Conservation (phyloP, 2,113 vertebrate genomes). For the Numenius arquata region DNA sequence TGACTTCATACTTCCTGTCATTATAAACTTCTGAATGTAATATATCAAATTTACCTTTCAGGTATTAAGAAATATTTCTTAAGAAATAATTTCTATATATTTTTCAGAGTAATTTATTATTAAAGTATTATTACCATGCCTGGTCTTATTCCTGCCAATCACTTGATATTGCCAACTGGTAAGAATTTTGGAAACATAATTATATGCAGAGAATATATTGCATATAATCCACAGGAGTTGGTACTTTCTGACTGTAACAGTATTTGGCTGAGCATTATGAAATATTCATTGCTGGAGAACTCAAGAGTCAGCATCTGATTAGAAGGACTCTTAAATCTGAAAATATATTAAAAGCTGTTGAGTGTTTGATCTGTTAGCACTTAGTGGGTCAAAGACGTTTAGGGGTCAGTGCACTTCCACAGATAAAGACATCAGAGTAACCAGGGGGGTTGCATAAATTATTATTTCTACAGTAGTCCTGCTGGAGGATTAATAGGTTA, state of each 20-base stretch:
- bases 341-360: conserved; percentile 18
- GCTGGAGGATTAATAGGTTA: conserved; percentile 59
- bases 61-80: not conserved
- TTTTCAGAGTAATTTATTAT: not conserved
- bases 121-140: not conserved
- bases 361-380: conserved; percentile 52
- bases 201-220: not conserved
- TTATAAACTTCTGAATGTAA: not conserved
- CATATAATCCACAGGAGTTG: not conserved
- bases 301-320: not conserved
- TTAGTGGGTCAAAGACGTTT: conserved; percentile 44
- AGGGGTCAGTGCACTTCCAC: conserved; percentile 49
- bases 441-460: conserved; percentile 35
- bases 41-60: not conserved
- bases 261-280: not conserved
- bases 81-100: not conserved
- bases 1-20: not conserved
- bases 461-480: conserved; percentile 45
- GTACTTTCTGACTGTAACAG: not conserved
- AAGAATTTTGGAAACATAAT: not conserved
- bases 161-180: not conserved
- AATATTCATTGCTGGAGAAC: conserved; percentile 2
- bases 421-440: conserved; percentile 36
- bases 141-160: not conserved
- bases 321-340: not conserved